These are phyloP conservation scores for Phyllotreta cruciferae DNA, from an alignment of 2,888 invertebrate genomes.

Conservation along the genomic window DNA sequence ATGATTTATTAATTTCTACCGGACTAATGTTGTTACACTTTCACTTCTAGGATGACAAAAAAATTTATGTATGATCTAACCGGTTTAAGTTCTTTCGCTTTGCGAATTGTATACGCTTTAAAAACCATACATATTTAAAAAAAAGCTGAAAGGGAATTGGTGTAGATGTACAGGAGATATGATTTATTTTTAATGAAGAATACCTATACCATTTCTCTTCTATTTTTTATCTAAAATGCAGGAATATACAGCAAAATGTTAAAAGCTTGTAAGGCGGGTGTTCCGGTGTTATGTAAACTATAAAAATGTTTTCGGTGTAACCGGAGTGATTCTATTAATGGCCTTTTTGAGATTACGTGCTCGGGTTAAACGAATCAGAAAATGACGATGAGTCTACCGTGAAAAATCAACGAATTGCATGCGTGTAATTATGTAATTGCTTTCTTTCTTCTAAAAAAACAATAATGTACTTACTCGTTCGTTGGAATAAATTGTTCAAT, in stretches of 20 bases:
- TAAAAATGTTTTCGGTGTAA: conserved; percentile 4
- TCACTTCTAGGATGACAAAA: conserved; percentile 33
- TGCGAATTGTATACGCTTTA: too few relatives aligned
- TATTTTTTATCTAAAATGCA: too few relatives aligned
- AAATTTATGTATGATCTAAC: conserved; percentile 6
- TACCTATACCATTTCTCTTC: too few relatives aligned
- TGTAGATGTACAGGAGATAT: too few relatives aligned
- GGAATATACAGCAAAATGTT: too few relatives aligned
- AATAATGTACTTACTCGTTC: background rate
- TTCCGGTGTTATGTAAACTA: too few relatives aligned
- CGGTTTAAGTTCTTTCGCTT: conserved; percentile 29
- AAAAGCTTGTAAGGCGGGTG: too few relatives aligned
- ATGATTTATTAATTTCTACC: conserved; percentile 33
- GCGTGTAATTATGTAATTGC: background rate
- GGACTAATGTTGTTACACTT: conserved; percentile 31
- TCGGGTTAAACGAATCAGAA: conserved; percentile 4
- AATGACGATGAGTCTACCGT: conserved; percentile 9
- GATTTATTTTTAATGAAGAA: too few relatives aligned
- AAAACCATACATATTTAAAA: too few relatives aligned
- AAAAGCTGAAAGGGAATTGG: too few relatives aligned
- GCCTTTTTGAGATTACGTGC: conserved; percentile 3
- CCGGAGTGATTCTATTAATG: conserved; percentile 3
- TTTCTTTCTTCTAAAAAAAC: background rate
- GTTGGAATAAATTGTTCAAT: background rate
- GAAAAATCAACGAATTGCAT: conserved; percentile 4